Conservation (phyloP, 2,888 invertebrate species). For the Acleris sparsana region DNA sequence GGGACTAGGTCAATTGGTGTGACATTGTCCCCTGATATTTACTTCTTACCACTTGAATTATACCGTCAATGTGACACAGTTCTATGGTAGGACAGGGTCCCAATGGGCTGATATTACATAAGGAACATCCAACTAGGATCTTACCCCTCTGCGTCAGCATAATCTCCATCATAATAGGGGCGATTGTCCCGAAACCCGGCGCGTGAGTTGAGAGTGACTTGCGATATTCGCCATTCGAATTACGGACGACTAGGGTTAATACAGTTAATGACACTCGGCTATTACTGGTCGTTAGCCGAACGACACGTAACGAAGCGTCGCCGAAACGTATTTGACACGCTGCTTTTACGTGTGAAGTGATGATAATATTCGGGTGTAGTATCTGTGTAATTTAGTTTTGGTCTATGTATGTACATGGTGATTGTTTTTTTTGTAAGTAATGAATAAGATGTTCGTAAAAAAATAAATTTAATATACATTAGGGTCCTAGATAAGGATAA, state of each 20-base stretch:
- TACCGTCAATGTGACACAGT: too few relatives aligned
- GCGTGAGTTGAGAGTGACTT: slow-evolving; percentile 62
- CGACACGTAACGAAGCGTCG: slow-evolving; percentile 77
- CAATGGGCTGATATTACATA: too few relatives aligned
- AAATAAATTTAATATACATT: too few relatives aligned
- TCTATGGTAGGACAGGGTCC: too few relatives aligned
- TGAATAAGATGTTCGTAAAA: too few relatives aligned
- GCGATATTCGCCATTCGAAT: slow-evolving; percentile 66
- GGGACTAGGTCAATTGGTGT: too few relatives aligned
- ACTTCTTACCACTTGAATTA: too few relatives aligned
- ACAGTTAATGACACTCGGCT: slow-evolving; percentile 76
- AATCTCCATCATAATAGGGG: slow-evolving; percentile 43
- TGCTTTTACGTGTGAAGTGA: slow-evolving; percentile 69
- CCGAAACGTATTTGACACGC: slow-evolving; percentile 76
- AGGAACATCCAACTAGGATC: background rate
- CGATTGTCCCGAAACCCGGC: slow-evolving; percentile 48
- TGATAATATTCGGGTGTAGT: slow-evolving; percentile 46
- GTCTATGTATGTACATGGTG: background rate
- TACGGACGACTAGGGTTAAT: slow-evolving; percentile 75
- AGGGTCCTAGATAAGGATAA: too few relatives aligned
- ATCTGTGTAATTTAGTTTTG: slow-evolving; percentile 22
- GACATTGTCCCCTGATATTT: too few relatives aligned
- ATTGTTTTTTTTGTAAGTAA: too few relatives aligned
- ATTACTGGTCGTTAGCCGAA: slow-evolving; percentile 79
- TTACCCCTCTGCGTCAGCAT: slow-evolving; percentile 15